Evolutionary conservation across 2,888 invertebrate genomes (phyloP), one percentile per base, ranked within the genome.

Genomic region (Diadegma fenestrale): DNA sequence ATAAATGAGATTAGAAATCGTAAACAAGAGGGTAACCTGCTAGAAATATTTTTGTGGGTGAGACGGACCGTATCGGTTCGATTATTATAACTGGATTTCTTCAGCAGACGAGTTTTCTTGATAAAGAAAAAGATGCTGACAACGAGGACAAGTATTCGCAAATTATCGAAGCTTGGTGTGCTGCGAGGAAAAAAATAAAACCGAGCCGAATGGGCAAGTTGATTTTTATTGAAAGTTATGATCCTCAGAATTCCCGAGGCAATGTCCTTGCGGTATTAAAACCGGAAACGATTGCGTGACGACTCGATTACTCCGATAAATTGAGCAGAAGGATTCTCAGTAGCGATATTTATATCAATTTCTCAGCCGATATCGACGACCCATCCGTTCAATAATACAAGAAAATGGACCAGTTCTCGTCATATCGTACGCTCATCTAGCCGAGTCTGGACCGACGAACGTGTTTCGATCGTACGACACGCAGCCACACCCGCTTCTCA

Each of bases 251-350:
- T 48, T 48, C 61, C 19, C 61, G 58, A 61, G 14, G 14, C 54
- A 51, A 37, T 45, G 58, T 37, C 71, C 72, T 61, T 58, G 33
- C 76, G 45, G 61, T 45, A 51, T 37, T 51, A 19, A 77, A 84
- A 84, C 84, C 72, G 84, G 84, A 84, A 77, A 64, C 43, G 19
- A 77, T 84, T 64, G 84, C 84, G 61, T 22, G 83, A 80, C 73
- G 54, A 68, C 58, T 75, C 66, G 69, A 79, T 54, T 43, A 45
- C n/a, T 45, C n/a, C 54, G 54, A 68, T 75, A 73, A 54, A 58
- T 45, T 43, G 58, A 64, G 51, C 69, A 26, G 22, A 48, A 58
- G 58, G 73, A 75, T 84, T 81, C 80, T 48, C 4, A 37, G 84
- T 73, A 73, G 61, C 58, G 71, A 72, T 80, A 84, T 72, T 80